Percentiles rank a stretch among this genome's conserved stretches.
Conservation (phyloP, 2,797 vertebrate genomes). For the Prunella strophiata region DNA sequence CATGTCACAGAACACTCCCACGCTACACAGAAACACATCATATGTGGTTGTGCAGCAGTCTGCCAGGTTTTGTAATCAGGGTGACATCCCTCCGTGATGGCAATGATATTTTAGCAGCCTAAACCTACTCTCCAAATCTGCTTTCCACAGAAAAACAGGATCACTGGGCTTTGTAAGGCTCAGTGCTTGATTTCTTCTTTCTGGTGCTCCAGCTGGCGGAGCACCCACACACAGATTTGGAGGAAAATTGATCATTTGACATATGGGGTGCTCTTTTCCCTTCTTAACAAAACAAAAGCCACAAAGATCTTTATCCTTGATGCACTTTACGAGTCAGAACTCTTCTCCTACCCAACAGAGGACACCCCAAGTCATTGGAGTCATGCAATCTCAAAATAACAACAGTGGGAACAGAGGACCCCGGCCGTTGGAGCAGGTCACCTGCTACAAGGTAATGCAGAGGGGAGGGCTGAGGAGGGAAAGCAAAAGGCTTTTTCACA, state of each 20-base stretch:
- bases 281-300: slow-evolving; percentile 78
- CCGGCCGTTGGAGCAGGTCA: slow-evolving; percentile 95
- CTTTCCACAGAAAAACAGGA: slow-evolving; percentile 3
- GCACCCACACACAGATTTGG: slow-evolving; percentile 25
- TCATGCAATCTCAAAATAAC: slow-evolving; percentile 86
- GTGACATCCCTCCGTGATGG: background rate
- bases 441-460: slow-evolving; percentile 93
- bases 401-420: slow-evolving; percentile 88
- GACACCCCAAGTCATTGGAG: slow-evolving; percentile 85
- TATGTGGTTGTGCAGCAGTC: background rate
- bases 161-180: slow-evolving; percentile 7
- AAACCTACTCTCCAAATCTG: slow-evolving; percentile 31
- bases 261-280: slow-evolving; percentile 16
- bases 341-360: slow-evolving; percentile 85
- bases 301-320: slow-evolving; percentile 85
- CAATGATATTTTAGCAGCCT: slow-evolving; percentile 23
- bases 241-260: slow-evolving; percentile 22
- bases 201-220: slow-evolving; percentile 37
- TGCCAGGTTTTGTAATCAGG: background rate
- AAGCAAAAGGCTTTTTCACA: background rate
- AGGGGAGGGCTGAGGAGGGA: background rate
- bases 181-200: slow-evolving; percentile 1
- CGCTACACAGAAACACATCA: background rate
- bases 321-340: slow-evolving; percentile 88
- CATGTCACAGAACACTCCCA: slow-evolving; percentile 1